These are phyloP conservation scores for Lycaena phlaeas DNA, from an alignment of 2,888 invertebrate genomes.

Conservation along the genomic window DNA sequence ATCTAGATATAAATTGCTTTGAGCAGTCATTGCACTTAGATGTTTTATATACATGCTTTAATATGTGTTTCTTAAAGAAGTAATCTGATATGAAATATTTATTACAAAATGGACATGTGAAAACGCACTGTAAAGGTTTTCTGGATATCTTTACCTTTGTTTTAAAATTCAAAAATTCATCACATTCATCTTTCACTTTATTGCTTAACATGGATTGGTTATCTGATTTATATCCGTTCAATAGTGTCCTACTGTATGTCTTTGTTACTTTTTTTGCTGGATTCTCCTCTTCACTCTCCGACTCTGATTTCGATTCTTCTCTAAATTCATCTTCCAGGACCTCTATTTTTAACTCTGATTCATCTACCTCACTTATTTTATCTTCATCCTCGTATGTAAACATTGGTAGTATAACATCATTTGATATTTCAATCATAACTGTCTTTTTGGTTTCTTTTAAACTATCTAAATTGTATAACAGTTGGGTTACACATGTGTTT, in stretches of 20 bases:
- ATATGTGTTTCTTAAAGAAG: constrained; percentile 44
- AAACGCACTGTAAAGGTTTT: constrained; percentile 24
- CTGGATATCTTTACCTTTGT: constrained; percentile 28
- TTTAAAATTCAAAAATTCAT: constrained; percentile 52
- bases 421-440: constrained; percentile 47
- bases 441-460: constrained; percentile 29
- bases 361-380: constrained; percentile 29
- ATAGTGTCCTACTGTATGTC: constrained; percentile 30
- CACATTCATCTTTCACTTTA: constrained; percentile 30
- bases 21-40: constrained; percentile 36
- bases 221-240: constrained; percentile 44
- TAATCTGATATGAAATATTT: constrained; percentile 56
- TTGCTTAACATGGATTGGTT: too few species aligned
- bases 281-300: constrained; percentile 21
- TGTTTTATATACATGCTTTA: constrained; percentile 36
- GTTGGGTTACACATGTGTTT: constrained; percentile 37
- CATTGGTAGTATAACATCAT: constrained; percentile 37
- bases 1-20: constrained; percentile 39
- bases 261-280: constrained; percentile 30
- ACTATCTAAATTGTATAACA: constrained; percentile 36
- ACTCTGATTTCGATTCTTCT: constrained; percentile 27
- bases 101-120: constrained; percentile 44
- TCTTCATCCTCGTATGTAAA: constrained; percentile 28
- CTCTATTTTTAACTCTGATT: constrained; percentile 37
- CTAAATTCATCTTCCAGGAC: constrained; percentile 60